A percentile compares a stretch with the other conserved stretches of the same genome.
These are phyloP conservation scores for Eilema caniola DNA, from an alignment of 2,888 invertebrate genomes.

Conservation along the genomic window DNA sequence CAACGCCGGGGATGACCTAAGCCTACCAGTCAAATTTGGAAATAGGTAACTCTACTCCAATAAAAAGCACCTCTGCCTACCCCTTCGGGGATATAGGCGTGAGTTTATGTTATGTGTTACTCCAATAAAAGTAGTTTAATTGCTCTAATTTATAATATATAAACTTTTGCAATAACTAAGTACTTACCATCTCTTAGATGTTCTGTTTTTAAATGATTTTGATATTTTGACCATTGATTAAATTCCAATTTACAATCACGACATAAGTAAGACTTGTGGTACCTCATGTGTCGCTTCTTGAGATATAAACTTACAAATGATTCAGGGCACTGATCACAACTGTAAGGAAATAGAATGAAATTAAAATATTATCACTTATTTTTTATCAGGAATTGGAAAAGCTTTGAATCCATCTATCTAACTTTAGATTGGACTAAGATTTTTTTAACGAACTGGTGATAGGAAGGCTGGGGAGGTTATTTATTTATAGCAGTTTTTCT, in stretches of 20 bases:
- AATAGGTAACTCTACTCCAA: no score
- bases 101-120: no score
- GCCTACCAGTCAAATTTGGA: not conserved
- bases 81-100: no score
- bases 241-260: constrained; percentile 81
- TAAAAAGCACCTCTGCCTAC: no score
- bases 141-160: not conserved
- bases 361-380: not conserved
- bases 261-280: constrained; percentile 81
- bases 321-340: constrained; percentile 84
- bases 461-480: no score
- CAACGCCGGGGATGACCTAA: not conserved
- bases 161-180: not conserved
- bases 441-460: not conserved
- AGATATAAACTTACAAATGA: constrained; percentile 80
- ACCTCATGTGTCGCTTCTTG: constrained; percentile 80
- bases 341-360: constrained; percentile 56
- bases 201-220: constrained; percentile 75
- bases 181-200: constrained; percentile 68
- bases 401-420: no score
- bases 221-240: constrained; percentile 78
- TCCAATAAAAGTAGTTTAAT: not conserved
- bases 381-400: not conserved
- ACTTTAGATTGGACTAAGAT: no score
- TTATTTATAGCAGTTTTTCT: no score